Percentiles rank a stretch among this genome's conserved stretches.
Evolutionary conservation across 2,113 vertebrate genomes (phyloP).

Genomic region (Scatophagus argus): DNA sequence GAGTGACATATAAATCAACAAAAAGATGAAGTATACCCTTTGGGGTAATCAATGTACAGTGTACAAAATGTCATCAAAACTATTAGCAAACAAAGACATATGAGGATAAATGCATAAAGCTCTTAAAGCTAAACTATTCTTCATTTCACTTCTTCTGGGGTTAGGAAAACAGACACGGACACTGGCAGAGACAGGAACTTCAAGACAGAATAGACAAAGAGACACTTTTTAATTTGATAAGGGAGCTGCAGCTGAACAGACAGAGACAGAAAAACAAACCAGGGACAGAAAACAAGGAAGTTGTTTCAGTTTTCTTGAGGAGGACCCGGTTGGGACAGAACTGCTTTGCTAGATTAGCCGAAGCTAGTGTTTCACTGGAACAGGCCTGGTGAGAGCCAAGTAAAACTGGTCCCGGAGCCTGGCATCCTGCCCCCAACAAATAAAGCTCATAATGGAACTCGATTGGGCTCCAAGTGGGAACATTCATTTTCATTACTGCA

Average conservation of each 20-base stretch:
- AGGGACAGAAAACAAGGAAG: conserved; percentile 27
- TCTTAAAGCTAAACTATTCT: neutral
- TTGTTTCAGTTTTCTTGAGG: neutral
- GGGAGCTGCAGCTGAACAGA: neutral
- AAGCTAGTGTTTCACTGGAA: conserved; percentile 15
- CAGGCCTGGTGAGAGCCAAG: conserved; percentile 45
- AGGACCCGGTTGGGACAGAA: conserved; percentile 22
- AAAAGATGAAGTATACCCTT: neutral
- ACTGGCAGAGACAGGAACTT: conserved; percentile 5
- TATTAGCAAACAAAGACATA: neutral
- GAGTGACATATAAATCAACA: neutral
- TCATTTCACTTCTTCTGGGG: neutral
- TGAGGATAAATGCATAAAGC: neutral
- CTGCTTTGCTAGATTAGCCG: conserved; percentile 33
- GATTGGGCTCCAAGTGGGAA: conserved; percentile 59
- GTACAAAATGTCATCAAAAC: neutral
- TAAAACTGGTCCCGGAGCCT: conserved; percentile 46
- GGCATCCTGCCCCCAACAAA: conserved; percentile 51
- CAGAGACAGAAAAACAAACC: conserved; percentile 31
- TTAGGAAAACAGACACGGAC: neutral
- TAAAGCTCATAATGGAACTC: conserved; percentile 67
- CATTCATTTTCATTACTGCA: conserved; percentile 74
- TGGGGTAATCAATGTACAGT: neutral
- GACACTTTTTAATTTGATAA: conserved; percentile 31
- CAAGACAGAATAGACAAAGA: neutral